A percentile compares a stretch with the other conserved stretches of the same genome.
Evolutionary conservation across 2,113 vertebrate genomes (phyloP).

Genomic region (Podarcis cretensis): DNA sequence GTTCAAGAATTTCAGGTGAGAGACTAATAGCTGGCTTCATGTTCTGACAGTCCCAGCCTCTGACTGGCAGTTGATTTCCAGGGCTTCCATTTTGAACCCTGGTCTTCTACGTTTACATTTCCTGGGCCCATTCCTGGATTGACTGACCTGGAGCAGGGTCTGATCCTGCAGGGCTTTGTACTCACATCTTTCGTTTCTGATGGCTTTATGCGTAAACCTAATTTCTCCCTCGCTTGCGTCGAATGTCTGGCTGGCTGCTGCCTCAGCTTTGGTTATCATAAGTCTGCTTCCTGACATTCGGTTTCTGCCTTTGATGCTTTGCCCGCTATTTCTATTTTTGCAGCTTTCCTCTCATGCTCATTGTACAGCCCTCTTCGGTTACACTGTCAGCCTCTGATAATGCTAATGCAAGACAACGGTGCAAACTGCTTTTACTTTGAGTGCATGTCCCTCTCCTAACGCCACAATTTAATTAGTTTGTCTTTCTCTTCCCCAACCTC

Average conservation of each 20-base stretch:
- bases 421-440: neutral
- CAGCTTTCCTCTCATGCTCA: neutral
- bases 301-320: conserved; percentile 24
- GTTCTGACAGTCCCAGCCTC: too few species aligned
- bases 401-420: neutral
- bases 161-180: neutral
- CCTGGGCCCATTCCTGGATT: neutral
- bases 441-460: conserved; percentile 39
- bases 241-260: neutral
- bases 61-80: too few species aligned
- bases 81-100: neutral
- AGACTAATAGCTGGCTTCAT: too few species aligned
- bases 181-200: conserved; percentile 5
- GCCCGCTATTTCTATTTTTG: neutral
- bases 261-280: conserved; percentile 7
- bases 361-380: neutral
- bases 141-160: neutral
- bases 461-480: conserved; percentile 55
- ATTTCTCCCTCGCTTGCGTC: neutral
- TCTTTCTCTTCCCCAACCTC: conserved; percentile 32
- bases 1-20: too few species aligned
- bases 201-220: neutral
- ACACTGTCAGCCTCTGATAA: conserved; percentile 8
- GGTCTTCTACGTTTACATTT: neutral
- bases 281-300: neutral